Evolutionary conservation across 2,888 invertebrate species (phyloP), one percentile per base, ranked within the genome.

Genomic region (Aphodius sticticus): DNA sequence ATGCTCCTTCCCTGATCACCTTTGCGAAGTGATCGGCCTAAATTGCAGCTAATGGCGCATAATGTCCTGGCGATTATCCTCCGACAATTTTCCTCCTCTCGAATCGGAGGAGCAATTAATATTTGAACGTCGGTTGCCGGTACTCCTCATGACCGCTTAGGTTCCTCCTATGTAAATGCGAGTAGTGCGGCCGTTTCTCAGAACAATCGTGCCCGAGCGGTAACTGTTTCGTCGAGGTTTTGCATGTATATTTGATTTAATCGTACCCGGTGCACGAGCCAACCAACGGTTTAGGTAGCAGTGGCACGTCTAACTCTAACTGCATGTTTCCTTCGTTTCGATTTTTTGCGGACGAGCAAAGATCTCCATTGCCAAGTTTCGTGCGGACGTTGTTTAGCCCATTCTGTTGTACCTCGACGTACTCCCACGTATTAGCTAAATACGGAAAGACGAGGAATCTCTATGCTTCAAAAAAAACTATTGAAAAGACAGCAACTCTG

Each of bases 181-280:
- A 53, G 53, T 53, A 53, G 53, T 53, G 6, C 53, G 53, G 53
- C 6, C 53, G 12, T 53, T 53, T 53, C 53, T 53, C 53, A 53
- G 53, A 53, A 53, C 53, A 53, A 53, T 53, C 53, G 53, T 53
- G 53, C 53, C 53, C 53, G 53, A 53, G 53, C 53, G 12, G 53
- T 53, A 53, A 53, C 53, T 53, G 53, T 53, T 53, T 53, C 53
- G 53, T 53, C 12, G 53, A 53, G 53, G 53, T 53, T 53, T 53
- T 53, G 53, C 53, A 53, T 53, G 53, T 53, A 53, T 53, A 53
- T 53, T 53, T 53, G 53, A 53, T 53, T 53, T 53, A 53, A 53
- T 53, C 53, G 53, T 53, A 53, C 53, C 53, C 53, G 53, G 53
- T 53, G 53, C 53, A 53, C 53, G 53, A 53, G 53, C 53, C 53